Evolutionary conservation across 2,888 invertebrate genomes (phyloP).

Genomic region (Polylopha cassiicola): DNA sequence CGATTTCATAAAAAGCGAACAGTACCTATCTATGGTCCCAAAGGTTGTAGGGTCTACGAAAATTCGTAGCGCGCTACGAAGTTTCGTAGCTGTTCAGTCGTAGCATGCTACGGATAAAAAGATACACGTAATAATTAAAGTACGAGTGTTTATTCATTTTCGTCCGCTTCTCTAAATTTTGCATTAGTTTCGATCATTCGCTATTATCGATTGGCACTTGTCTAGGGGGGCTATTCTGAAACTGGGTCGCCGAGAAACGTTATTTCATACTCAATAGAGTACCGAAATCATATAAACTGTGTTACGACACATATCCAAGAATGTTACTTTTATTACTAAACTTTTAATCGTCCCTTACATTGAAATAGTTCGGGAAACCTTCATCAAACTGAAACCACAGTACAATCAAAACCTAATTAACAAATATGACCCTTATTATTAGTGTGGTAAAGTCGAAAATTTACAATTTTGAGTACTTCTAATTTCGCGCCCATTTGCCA

Average conservation of each 20-base stretch:
- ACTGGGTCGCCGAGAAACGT: no score
- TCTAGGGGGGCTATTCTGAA: no score
- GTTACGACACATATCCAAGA: slow-evolving; percentile 17
- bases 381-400: slow-evolving; percentile 6
- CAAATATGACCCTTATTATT: slow-evolving; percentile 5
- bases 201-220: no score
- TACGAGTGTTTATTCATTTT: no score
- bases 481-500: slow-evolving; percentile 46
- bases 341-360: slow-evolving; percentile 22
- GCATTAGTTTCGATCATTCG: no score
- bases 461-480: slow-evolving; percentile 26
- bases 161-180: no score
- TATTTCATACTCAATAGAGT: slow-evolving; percentile 12
- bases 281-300: slow-evolving; percentile 19
- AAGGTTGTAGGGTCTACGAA: no score
- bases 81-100: background rate
- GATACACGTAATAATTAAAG: no score
- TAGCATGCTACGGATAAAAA: no score
- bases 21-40: no score
- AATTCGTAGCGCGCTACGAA: background rate
- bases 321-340: slow-evolving; percentile 19
- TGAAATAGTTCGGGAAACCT: slow-evolving; percentile 23
- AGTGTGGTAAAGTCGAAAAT: slow-evolving; percentile 3
- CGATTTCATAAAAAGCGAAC: no score
- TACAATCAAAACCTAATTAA: slow-evolving; percentile 8